phyloP scores from a whole-genome alignment of 2,888 invertebrate genomes.

The Philhelius pedissequus region DNA sequence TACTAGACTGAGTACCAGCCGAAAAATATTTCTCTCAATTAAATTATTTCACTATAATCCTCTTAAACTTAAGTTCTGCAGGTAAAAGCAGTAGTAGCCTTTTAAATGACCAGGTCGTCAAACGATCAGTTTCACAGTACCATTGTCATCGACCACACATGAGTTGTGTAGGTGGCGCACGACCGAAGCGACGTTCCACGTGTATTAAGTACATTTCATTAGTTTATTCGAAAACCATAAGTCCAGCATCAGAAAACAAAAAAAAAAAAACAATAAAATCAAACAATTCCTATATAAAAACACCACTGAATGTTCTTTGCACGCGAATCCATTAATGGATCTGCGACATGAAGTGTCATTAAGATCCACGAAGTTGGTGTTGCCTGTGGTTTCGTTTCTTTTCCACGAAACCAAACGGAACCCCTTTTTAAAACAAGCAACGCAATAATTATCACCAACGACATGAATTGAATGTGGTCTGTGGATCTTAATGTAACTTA shows the following conservation, averaged over 20 bases:
- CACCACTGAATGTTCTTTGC: slow-evolving; percentile 13
- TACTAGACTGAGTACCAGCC: no score
- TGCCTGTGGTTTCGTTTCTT: not conserved
- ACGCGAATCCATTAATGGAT: slow-evolving; percentile 43
- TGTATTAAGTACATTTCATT: not conserved
- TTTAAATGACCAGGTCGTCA: not conserved
- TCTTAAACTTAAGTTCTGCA: not conserved
- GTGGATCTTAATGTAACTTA: not conserved
- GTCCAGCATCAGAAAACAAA: not conserved
- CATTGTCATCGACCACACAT: slow-evolving; percentile 10
- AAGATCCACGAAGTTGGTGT: not conserved
- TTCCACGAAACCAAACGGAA: slow-evolving; percentile 10
- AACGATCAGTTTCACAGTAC: not conserved
- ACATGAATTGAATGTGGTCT: not conserved
- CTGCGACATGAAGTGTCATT: slow-evolving; percentile 35
- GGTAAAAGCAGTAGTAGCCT: not conserved
- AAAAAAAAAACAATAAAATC: no score
- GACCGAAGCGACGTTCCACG: not conserved
- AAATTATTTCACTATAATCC: no score
- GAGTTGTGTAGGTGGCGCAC: slow-evolving; percentile 6
- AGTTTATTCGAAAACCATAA: not conserved
- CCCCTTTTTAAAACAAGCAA: not conserved
- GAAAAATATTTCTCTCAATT: no score
- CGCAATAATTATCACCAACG: slow-evolving; percentile 14
- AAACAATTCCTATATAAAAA: not conserved